phyloP scores from a whole-genome alignment of 37 sponge, comb jelly and placozoan genomes.

The Aphrocallistes beatrix region DNA sequence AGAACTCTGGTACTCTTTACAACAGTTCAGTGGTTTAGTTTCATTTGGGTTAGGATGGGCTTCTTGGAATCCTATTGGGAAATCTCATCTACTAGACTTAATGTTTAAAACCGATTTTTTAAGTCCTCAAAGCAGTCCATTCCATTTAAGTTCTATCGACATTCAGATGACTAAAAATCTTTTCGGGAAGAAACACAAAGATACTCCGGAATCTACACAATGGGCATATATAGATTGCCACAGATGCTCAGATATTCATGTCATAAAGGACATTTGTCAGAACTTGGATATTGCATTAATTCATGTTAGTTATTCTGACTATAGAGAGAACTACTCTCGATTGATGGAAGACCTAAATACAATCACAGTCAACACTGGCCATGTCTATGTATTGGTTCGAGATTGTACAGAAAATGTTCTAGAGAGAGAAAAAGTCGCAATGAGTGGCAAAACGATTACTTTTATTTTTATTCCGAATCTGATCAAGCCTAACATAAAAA shows the following conservation, averaged over 20 bases:
- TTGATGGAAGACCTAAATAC: no score
- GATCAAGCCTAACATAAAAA: background rate
- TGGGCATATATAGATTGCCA: conserved; percentile 1
- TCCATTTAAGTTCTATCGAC: background rate
- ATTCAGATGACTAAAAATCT: background rate
- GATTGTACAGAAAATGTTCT: background rate
- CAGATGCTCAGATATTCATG: background rate
- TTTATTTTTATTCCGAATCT: background rate
- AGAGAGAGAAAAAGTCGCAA: background rate
- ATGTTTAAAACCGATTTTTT: background rate
- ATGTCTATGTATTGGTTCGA: background rate
- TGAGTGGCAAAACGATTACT: background rate
- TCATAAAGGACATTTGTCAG: background rate
- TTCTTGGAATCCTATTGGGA: background rate
- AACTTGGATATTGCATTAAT: background rate
- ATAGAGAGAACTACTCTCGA: background rate
- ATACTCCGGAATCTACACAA: no score
- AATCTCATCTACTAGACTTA: background rate
- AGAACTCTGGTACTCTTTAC: background rate
- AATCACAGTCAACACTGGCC: no score
- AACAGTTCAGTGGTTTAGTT: background rate
- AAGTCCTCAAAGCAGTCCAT: background rate
- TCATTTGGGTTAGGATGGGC: background rate
- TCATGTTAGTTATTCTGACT: background rate
- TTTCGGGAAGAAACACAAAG: background rate